These are phyloP conservation scores for Drosophila sulfurigaster DNA, from an alignment of 1,140 invertebrate genomes.

Conservation along the genomic window DNA sequence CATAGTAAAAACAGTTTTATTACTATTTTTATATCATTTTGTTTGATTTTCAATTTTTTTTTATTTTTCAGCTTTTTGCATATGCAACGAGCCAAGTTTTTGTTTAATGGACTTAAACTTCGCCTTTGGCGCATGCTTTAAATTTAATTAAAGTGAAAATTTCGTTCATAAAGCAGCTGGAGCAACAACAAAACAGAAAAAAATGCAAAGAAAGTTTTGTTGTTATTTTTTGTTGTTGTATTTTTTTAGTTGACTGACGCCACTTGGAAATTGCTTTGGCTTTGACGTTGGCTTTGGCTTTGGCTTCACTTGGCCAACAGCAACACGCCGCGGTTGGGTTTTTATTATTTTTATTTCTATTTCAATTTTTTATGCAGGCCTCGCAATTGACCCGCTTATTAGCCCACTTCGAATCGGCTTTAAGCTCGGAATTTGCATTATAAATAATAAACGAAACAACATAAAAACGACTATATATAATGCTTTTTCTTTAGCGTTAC, in stretches of 20 bases:
- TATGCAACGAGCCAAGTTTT: conserved; percentile 62
- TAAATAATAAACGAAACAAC: conserved; percentile 13
- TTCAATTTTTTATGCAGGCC: conserved; percentile 45
- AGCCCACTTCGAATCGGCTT: conserved; percentile 42
- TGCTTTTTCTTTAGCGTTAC: conserved; percentile 25
- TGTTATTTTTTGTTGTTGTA: conserved; percentile 22
- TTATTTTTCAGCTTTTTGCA: conserved; percentile 63
- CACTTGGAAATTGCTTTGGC: conserved; percentile 32
- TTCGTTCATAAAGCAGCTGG: conserved; percentile 55
- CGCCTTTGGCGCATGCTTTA: conserved; percentile 65
- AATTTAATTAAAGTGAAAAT: conserved; percentile 83
- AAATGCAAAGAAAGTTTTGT: conserved; percentile 74
- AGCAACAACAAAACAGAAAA: conserved; percentile 11
- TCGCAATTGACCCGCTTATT: conserved; percentile 75
- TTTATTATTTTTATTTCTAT: conserved; percentile 25
- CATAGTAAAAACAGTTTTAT: conserved; percentile 47
- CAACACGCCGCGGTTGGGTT: conserved; percentile 21
- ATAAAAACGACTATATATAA: conserved; percentile 2
- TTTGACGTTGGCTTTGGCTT: conserved; percentile 36
- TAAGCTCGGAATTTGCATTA: conserved; percentile 65
- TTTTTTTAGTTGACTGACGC: conserved; percentile 50
- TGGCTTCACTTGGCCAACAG: conserved; percentile 34
- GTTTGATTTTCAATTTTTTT: conserved; percentile 49
- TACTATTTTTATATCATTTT: conserved; percentile 41
- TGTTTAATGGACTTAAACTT: conserved; percentile 49